phyloP scores from a whole-genome alignment of 2,888 invertebrate species.

The Rotaria socialis region DNA sequence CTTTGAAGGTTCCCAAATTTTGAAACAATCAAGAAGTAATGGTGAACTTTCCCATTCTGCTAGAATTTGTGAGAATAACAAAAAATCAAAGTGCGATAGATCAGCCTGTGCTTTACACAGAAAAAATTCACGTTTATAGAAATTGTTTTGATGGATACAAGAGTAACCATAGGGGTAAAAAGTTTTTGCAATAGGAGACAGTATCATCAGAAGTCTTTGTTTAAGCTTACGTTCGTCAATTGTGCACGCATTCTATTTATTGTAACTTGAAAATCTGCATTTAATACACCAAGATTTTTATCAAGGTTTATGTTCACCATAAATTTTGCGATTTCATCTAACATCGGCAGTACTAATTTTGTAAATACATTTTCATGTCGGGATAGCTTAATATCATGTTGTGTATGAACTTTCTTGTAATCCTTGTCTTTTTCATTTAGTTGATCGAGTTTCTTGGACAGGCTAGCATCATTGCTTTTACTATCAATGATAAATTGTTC shows the following conservation, averaged over 20 bases:
- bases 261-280: neutral
- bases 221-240: neutral
- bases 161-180: neutral
- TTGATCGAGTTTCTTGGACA: too few relatives aligned
- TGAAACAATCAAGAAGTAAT: too few relatives aligned
- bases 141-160: fast-evolving
- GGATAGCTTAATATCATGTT: neutral
- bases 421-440: too few relatives aligned
- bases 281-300: neutral
- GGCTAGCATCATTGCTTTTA: too few relatives aligned
- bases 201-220: neutral
- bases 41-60: neutral
- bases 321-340: neutral
- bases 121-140: neutral
- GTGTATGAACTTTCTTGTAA: too few relatives aligned
- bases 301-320: fast-evolving
- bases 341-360: neutral
- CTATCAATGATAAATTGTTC: too few relatives aligned
- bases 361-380: neutral
- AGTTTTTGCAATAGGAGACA: too few relatives aligned
- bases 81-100: neutral
- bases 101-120: neutral
- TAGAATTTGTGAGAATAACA: neutral
- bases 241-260: neutral
- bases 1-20: too few relatives aligned